Evolutionary conservation across 2,888 invertebrate species (phyloP), one percentile per base, ranked within the genome.

Genomic region (Rhimphoctona megacephalus): DNA sequence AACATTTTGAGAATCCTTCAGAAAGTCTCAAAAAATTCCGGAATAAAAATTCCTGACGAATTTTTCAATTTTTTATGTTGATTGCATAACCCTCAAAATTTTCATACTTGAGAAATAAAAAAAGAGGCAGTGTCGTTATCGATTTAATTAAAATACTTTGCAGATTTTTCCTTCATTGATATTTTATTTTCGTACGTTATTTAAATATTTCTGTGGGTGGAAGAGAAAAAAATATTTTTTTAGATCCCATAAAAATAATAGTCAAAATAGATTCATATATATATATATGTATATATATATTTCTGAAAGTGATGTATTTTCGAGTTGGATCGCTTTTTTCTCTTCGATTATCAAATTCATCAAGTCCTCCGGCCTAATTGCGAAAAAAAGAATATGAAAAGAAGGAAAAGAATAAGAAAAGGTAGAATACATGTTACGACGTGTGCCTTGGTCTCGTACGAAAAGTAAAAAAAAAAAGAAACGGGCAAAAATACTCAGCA

Each of bases 281-380:
- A 57, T 11, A 57, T 11, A 57, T 11, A 57, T 2, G 25, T 25
- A 22, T n/a, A 77, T 72, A 76, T 81, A 78, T 81, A 85, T 81
- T 78, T 78, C 77, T 39, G 77, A 85, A 81, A 85, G 69, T 82
- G 7, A 79, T 82, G 74, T 85, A 85, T 85, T 85, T 82, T 85
- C 82, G 79, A 82, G 74, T 82, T 69, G 25, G 46, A 78, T 64
- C 49, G 82, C 82, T 33, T 70, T 79, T 79, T 69, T 36, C 39
- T 36, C 70, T 69, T 54, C 22, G 57, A 72, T 61, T 72, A 81
- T 67, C 78, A 57, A 85, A 67, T 70, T n/a, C 36, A n/a, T 25
- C 52, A 17, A 72, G 39, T 43, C 76, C 77, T 72, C 43, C 22
- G 11, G 52, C 46, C 49, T 49, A 49, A 36, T 52, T 25, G 74